A percentile compares a stretch with the other conserved stretches of the same genome.
These are phyloP conservation scores for Lacanobia wlatinum DNA, from an alignment of 2,888 invertebrate genomes.

Conservation along the genomic window DNA sequence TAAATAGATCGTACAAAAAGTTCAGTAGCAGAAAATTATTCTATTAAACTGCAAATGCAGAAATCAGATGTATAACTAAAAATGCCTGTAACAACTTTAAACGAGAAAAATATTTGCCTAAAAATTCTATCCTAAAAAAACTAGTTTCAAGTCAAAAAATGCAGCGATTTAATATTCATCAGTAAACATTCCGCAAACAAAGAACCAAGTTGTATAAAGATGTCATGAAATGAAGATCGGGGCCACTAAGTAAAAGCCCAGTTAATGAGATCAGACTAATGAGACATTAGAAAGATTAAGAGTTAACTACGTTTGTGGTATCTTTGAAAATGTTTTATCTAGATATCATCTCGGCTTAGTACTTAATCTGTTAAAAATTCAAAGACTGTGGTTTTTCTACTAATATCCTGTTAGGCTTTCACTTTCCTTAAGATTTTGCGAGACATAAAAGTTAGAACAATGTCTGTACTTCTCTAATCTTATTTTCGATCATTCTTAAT, in stretches of 20 bases:
- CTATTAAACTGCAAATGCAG: no score
- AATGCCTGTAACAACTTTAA: no score
- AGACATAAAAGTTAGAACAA: no score
- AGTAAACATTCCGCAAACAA: constrained; percentile 12
- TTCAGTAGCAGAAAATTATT: no score
- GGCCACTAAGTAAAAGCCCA: constrained; percentile 35
- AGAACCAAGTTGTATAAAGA: constrained; percentile 17
- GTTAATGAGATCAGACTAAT: constrained; percentile 45
- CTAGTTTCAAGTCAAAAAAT: constrained; percentile 2
- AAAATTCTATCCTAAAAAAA: no score
- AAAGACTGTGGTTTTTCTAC: no score
- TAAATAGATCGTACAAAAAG: no score
- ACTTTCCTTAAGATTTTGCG: neutral
- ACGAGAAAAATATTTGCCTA: no score
- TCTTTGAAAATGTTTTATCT: neutral
- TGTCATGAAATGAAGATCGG: constrained; percentile 33
- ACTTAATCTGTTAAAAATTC: neutral
- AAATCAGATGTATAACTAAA: no score
- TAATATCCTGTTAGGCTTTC: neutral
- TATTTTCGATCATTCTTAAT: no score
- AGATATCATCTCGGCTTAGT: neutral
- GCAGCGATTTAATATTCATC: constrained; percentile 46
- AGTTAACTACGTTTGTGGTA: constrained; percentile 6
- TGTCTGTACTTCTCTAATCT: no score
- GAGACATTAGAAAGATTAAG: constrained; percentile 30